Evolutionary conservation across 2,113 vertebrate species (phyloP).

Genomic region (Danio rerio): DNA sequence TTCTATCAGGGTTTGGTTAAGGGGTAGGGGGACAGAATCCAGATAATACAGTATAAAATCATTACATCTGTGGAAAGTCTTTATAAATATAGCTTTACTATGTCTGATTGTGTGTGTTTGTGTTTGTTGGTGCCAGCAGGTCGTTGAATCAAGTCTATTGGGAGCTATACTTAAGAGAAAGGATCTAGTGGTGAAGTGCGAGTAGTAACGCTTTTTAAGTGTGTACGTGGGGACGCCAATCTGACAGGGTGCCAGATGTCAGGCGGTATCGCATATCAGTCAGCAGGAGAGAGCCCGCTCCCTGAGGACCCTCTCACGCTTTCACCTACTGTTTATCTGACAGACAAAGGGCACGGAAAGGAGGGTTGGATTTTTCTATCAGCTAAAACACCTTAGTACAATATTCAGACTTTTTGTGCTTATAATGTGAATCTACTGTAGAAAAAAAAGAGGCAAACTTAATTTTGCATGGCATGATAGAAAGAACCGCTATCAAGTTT

Average conservation of each 20-base stretch:
- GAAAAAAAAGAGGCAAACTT: no score
- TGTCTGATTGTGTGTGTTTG: no score
- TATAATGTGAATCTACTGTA: no score
- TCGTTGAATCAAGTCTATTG: not conserved
- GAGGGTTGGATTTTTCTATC: not conserved
- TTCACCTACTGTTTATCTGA: conserved; percentile 22
- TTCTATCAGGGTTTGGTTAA: no score
- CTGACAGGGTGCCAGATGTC: conserved; percentile 58
- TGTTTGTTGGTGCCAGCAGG: not conserved
- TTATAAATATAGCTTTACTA: no score
- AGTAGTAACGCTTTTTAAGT: conserved; percentile 33
- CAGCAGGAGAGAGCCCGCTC: conserved; percentile 30
- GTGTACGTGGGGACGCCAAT: conserved; percentile 35
- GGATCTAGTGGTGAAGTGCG: conserved; percentile 7
- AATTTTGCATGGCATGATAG: no score
- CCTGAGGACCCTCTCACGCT: conserved; percentile 6
- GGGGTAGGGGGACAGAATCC: no score
- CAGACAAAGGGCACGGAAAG: conserved; percentile 20
- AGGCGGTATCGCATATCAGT: conserved; percentile 53
- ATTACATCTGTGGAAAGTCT: no score
- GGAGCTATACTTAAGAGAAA: conserved; percentile 25
- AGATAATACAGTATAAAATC: no score
- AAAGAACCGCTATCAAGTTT: no score
- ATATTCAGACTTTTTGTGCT: no score
- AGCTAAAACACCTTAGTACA: no score